Conservation (phyloP, 2,888 invertebrate genomes). For the Eilema caniola region DNA sequence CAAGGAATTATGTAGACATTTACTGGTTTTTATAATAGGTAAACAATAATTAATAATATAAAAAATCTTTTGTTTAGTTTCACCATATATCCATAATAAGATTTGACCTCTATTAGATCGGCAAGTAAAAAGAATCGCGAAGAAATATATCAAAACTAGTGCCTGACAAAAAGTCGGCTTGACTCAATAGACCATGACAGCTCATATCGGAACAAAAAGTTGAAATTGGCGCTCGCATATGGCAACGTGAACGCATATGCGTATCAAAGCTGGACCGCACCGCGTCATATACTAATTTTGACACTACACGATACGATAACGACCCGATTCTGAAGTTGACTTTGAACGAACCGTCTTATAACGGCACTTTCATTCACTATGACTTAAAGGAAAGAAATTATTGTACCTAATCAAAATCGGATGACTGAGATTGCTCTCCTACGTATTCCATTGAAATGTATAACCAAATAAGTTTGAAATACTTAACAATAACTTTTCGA, state of each 20-base stretch:
- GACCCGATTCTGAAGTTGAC: constrained; percentile 1
- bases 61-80: not conserved
- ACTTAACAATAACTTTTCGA: not conserved
- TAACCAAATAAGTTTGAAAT: not conserved
- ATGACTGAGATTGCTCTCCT: not conserved
- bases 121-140: constrained; percentile 27
- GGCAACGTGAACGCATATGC: constrained; percentile 60
- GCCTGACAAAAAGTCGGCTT: constrained; percentile 44
- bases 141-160: constrained; percentile 40
- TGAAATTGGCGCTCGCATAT: constrained; percentile 59
- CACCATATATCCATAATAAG: not conserved
- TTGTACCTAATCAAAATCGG: not conserved
- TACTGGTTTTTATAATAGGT: not conserved
- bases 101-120: constrained; percentile 21
- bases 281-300: constrained; percentile 18
- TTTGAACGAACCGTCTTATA: not conserved
- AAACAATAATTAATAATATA: not conserved
- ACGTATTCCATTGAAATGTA: not conserved
- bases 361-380: not conserved
- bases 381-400: not conserved
- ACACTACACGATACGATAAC: constrained; percentile 42
- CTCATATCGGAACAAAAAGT: constrained; percentile 63
- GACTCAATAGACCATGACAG: constrained; percentile 63
- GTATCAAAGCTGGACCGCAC: constrained; percentile 51
- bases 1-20: not conserved